Evolutionary conservation across 2,113 vertebrate species (phyloP).

Genomic region (Podarcis raffonei): DNA sequence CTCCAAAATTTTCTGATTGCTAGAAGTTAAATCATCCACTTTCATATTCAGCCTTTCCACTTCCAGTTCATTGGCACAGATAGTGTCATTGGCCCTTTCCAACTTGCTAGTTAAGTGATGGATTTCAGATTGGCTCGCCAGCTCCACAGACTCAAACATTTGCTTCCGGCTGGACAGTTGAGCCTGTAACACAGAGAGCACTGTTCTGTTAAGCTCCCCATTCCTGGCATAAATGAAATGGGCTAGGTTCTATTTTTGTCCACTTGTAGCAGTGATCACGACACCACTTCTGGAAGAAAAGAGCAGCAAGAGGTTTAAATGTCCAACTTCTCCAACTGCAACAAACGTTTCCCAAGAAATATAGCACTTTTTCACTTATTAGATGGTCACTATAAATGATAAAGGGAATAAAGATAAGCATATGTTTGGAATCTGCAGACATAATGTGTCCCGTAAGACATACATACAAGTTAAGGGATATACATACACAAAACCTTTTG

Average conservation of each 20-base stretch:
- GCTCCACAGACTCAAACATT: slow-evolving; percentile 79
- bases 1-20: slow-evolving; percentile 65
- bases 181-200: slow-evolving; percentile 68
- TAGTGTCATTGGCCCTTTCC: slow-evolving; percentile 79
- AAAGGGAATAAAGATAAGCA: background rate
- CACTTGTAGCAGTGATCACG: background rate
- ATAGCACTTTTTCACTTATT: background rate
- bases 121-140: slow-evolving; percentile 79
- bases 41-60: slow-evolving; percentile 81
- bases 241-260: slow-evolving; percentile 1
- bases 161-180: slow-evolving; percentile 74
- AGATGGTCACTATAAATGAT: background rate
- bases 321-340: background rate
- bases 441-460: background rate
- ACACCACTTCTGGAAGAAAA: background rate
- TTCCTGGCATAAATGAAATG: background rate
- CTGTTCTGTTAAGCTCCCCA: slow-evolving; percentile 8
- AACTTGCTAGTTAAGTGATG: slow-evolving; percentile 81
- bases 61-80: slow-evolving; percentile 84
- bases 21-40: slow-evolving; percentile 72
- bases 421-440: background rate
- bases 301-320: slow-evolving; percentile 22
- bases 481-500: background rate
- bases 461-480: background rate
- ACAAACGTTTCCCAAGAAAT: background rate